These are phyloP conservation scores for Lithodes maja DNA, from an alignment of 2,888 invertebrate genomes.

Conservation along the genomic window DNA sequence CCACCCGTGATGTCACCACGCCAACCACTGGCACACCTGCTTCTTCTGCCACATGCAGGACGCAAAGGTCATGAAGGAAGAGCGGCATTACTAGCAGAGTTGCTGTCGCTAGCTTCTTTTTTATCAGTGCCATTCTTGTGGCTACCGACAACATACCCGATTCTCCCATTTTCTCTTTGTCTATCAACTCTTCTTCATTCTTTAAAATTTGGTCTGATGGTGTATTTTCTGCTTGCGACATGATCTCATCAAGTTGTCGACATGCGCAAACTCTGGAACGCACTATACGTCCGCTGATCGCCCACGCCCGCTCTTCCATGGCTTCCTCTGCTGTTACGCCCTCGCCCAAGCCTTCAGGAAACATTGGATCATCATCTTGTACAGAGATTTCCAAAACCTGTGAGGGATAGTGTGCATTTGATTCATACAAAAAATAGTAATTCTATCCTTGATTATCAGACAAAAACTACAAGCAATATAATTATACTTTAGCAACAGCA, in stretches of 20 bases:
- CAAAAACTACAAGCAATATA: neutral
- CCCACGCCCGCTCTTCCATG: neutral
- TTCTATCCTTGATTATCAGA: neutral
- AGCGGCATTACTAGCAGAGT: constrained; percentile 43
- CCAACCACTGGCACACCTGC: constrained; percentile 48
- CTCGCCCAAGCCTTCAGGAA: neutral
- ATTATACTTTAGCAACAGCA: neutral
- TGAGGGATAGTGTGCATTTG: neutral
- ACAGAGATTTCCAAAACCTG: neutral
- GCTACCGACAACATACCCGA: neutral
- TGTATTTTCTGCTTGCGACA: neutral
- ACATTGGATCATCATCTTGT: neutral
- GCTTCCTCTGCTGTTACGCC: neutral
- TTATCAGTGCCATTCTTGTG: neutral
- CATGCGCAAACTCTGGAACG: neutral
- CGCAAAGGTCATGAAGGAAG: constrained; percentile 60
- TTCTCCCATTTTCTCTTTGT: too few relatives aligned
- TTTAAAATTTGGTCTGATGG: too few relatives aligned
- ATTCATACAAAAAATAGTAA: too few relatives aligned
- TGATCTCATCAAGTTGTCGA: neutral
- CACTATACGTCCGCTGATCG: neutral
- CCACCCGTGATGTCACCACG: constrained; percentile 55
- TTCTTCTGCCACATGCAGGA: constrained; percentile 34
- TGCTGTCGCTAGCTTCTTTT: neutral
- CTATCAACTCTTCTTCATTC: too few relatives aligned